A percentile compares a stretch with the other conserved stretches of the same genome.
phyloP scores from a whole-genome alignment of 2,797 vertebrate species.

The Argentina silus region DNA sequence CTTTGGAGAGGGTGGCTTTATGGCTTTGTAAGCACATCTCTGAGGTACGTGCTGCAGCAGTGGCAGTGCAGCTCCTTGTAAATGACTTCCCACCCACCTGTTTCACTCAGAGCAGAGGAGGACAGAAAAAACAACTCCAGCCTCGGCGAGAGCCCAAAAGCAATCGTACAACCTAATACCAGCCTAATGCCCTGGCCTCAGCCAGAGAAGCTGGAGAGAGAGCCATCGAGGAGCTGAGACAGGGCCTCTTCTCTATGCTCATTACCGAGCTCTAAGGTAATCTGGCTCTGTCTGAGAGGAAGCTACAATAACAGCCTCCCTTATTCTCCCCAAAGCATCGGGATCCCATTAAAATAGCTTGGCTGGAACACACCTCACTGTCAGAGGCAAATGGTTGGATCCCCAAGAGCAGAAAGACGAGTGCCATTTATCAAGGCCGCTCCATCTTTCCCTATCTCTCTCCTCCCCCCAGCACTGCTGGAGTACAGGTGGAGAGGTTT shows the following conservation, averaged over 20 bases:
- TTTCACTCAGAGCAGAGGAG: background rate
- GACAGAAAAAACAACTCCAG: background rate
- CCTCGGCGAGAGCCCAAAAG: background rate
- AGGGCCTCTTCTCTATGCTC: no score
- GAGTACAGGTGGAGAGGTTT: background rate
- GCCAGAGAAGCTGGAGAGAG: conserved; percentile 19
- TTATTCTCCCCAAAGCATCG: background rate
- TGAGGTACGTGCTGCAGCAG: background rate
- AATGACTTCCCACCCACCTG: background rate
- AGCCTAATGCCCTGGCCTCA: background rate
- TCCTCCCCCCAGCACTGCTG: background rate
- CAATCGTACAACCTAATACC: conserved; percentile 3
- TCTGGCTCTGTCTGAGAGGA: conserved; percentile 12
- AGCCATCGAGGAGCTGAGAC: conserved; percentile 15
- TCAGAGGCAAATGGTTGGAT: conserved; percentile 18
- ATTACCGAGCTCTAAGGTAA: background rate
- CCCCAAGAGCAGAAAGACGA: conserved; percentile 6
- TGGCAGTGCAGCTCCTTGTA: background rate
- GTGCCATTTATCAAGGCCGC: conserved; percentile 11
- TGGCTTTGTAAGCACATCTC: background rate
- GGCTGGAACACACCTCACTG: conserved; percentile 32
- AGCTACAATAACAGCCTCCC: conserved; percentile 8
- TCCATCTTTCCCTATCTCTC: background rate
- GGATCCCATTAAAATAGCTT: conserved; percentile 33
- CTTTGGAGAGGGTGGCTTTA: background rate